Evolutionary conservation across 2,888 invertebrate species (phyloP), one percentile per base, ranked within the genome.

Genomic region (Halictus ligatus): DNA sequence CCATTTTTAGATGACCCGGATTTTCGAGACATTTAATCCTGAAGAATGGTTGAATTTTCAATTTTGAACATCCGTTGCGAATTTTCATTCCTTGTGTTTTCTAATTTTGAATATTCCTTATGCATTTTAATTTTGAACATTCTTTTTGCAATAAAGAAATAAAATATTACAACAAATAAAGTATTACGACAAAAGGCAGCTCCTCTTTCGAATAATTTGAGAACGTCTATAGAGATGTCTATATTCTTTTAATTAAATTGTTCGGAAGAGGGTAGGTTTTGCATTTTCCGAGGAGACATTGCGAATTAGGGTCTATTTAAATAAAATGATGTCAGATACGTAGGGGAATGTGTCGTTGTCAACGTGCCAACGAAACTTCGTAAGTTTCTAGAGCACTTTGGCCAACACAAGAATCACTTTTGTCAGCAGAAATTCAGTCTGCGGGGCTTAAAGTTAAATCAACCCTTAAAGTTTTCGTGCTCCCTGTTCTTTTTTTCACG

Each of bases 341-440:
- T 64, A 64, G 18, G 29, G 29, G 7, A 64, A 15, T 29, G 15
- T 64, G 15, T 29, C 29, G 29, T 64, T 29, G 64, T 64, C 64
- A 64, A 64, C 29, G 64, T 64, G 64, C 64, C 64, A 64, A 64
- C 29, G 64, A 64, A 64, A 64, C 29, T 29, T 64, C 18, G 29
- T 64, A 64, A 29, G 29, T 18, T 64, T 64, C 64, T 7, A 64
- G 64, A 29, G 18, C 29, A 64, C 64, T 64, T 64, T 29, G 29
- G 15, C 64, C 15, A 64, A 64, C 64, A 29, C 29, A 29, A 64
- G 64, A 18, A 64, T 64, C 64, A 29, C 64, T 64, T 64, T 64
- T 64, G 64, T 64, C 64, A 29, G 64, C 64, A 29, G 64, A 64
- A 64, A 29, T 64, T 29, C 64, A 15, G 29, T 15, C 8, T 18